Evolutionary conservation across 2,113 vertebrate genomes (phyloP).

Genomic region (Corynorhinus townsendii): DNA sequence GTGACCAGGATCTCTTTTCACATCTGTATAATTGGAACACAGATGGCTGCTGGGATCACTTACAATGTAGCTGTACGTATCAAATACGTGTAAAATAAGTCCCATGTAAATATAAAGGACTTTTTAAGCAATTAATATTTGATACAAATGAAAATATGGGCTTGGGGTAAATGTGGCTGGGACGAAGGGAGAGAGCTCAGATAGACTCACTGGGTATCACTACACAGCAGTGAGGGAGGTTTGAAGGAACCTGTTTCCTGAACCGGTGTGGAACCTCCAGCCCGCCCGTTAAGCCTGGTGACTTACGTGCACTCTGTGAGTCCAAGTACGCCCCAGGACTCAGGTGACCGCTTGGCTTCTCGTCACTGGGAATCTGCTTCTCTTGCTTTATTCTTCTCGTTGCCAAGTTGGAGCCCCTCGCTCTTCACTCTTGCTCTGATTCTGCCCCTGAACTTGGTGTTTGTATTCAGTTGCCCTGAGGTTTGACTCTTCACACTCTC

Average conservation of each 20-base stretch:
- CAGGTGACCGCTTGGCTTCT: neutral
- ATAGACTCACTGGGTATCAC: neutral
- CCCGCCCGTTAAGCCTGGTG: neutral
- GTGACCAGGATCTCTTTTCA: neutral
- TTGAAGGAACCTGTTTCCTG: neutral
- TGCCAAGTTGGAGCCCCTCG: neutral
- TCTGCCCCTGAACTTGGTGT: neutral
- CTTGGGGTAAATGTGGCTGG: neutral
- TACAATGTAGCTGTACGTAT: neutral
- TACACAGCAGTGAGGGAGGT: neutral
- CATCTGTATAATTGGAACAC: neutral
- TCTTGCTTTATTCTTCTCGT: neutral
- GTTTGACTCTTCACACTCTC: neutral
- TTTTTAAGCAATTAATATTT: neutral
- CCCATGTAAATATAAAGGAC: neutral
- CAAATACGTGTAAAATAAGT: neutral
- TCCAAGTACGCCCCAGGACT: too few species aligned
- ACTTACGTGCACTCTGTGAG: neutral
- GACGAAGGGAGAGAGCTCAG: neutral
- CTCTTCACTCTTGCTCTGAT: neutral
- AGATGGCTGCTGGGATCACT: neutral
- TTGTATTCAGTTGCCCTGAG: neutral
- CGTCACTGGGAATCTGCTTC: neutral
- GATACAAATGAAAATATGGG: neutral
- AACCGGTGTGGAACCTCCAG: neutral